Base-by-base conservation (phyloP, 2,888 invertebrate genomes). In the Timandra comae region DNA sequence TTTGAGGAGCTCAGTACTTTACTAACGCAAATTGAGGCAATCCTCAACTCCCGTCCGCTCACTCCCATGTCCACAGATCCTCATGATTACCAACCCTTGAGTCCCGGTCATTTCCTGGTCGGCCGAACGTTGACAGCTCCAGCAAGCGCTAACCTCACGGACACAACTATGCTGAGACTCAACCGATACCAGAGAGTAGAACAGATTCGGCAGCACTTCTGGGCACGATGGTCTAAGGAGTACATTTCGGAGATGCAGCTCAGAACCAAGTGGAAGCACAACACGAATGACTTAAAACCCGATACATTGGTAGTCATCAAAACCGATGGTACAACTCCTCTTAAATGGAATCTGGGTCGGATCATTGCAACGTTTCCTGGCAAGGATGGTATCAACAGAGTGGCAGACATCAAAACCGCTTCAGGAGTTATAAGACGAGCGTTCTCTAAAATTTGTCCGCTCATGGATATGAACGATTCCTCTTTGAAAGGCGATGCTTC, bases 191-290 rank as follows among this genome's bases (percentile, higher is more conserved):
- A 38, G 0, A 38, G 35, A 0, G 12, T 53, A 1, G 47, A 50
- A 13, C 45, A 43, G 21, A 9, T 40, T 2, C 35, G 43, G 0
- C 52, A 49, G 13, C 49, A 47, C 7, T 51, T 52, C 16, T 54
- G 50, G 54, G 22, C 22, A 2, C 22, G 50, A 31, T 55, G 46
- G 48, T 26, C 34, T 11, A 26, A 12, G 7, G 49, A 52, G 22
- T 55, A 43, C 25, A 34, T 55, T 1, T 26, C 33, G 3, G 44
- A 43, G 31, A 26, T 63, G 0, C 60, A 59, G 26, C 48, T 56
- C 29, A 24, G 54, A 6, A 35, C 42, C 2, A 56, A 59, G 36
- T 61, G 57, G 59, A 25, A 30, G 6, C 22, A 10, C 3, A 11
- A 22, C 1, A 20, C 25, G 5, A 11, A 19, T 3, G 7, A 27